phyloP scores from a whole-genome alignment of 2,888 invertebrate species.

The Neoascia interrupta region DNA sequence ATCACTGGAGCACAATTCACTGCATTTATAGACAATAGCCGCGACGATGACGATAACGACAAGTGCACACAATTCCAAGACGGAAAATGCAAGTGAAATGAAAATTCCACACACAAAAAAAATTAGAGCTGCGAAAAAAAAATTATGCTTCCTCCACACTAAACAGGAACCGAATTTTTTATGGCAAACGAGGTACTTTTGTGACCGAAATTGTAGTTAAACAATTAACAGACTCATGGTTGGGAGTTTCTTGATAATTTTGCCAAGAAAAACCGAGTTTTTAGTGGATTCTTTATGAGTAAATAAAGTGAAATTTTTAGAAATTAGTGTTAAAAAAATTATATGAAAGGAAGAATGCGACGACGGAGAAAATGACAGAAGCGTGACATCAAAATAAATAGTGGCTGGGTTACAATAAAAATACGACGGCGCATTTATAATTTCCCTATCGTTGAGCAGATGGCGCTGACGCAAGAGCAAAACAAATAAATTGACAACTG shows the following conservation, averaged over 20 bases:
- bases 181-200: slow-evolving; percentile 20
- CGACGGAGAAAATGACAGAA: slow-evolving; percentile 62
- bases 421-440: too few species aligned
- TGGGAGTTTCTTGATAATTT: not conserved
- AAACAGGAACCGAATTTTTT: slow-evolving; percentile 46
- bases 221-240: slow-evolving; percentile 10
- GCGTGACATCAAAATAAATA: slow-evolving; percentile 35
- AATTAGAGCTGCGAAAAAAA: slow-evolving; percentile 31
- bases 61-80: slow-evolving; percentile 42
- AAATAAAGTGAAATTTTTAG: slow-evolving; percentile 64
- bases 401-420: slow-evolving; percentile 36
- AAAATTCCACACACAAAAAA: slow-evolving; percentile 52
- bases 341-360: slow-evolving; percentile 60
- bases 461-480: too few species aligned
- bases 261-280: slow-evolving; percentile 1
- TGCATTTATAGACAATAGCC: slow-evolving; percentile 45
- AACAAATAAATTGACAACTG: too few species aligned
- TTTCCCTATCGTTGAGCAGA: too few species aligned
- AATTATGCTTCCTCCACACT: slow-evolving; percentile 3
- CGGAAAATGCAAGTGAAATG: slow-evolving; percentile 61
- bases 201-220: not conserved
- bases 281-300: slow-evolving; percentile 23
- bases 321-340: slow-evolving; percentile 51
- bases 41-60: slow-evolving; percentile 17
- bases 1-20: slow-evolving; percentile 4